phyloP scores from a whole-genome alignment of 1,140 invertebrate species.

The Chrysopa pallens region DNA sequence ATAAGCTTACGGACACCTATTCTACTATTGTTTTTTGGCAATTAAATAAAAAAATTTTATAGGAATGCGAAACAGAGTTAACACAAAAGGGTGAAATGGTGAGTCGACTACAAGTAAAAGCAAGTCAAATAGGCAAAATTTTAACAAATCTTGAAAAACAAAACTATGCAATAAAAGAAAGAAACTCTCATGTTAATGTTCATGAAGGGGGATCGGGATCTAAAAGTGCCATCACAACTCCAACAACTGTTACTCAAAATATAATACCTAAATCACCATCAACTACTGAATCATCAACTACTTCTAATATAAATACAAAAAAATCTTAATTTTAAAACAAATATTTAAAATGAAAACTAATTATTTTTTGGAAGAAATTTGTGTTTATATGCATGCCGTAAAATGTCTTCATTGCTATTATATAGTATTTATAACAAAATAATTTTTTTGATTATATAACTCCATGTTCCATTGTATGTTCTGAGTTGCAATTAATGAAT shows the following conservation, averaged over 20 bases:
- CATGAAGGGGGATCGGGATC: constrained; percentile 16
- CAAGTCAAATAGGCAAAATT: constrained; percentile 76
- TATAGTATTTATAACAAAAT: no score
- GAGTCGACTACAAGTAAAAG: constrained; percentile 73
- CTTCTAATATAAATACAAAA: no score
- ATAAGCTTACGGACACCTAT: no score
- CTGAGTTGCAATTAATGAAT: no score
- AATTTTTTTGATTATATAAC: no score
- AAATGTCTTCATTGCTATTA: no score
- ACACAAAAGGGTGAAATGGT: constrained; percentile 84
- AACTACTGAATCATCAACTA: constrained; percentile 9
- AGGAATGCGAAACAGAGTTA: constrained; percentile 85
- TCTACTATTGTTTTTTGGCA: constrained; percentile 2
- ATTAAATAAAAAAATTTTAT: constrained; percentile 9
- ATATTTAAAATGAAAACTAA: no score
- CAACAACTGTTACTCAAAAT: constrained; percentile 28
- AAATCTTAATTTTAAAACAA: no score
- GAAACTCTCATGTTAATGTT: constrained; percentile 22
- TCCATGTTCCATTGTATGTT: no score
- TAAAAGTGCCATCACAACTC: constrained; percentile 23
- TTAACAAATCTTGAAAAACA: constrained; percentile 77
- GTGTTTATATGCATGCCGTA: no score
- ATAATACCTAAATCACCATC: constrained; percentile 28
- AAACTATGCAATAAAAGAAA: constrained; percentile 46
- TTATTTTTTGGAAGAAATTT: no score